These are phyloP conservation scores for Ptychoptera albimana DNA, from an alignment of 2,888 invertebrate species.

Conservation along the genomic window DNA sequence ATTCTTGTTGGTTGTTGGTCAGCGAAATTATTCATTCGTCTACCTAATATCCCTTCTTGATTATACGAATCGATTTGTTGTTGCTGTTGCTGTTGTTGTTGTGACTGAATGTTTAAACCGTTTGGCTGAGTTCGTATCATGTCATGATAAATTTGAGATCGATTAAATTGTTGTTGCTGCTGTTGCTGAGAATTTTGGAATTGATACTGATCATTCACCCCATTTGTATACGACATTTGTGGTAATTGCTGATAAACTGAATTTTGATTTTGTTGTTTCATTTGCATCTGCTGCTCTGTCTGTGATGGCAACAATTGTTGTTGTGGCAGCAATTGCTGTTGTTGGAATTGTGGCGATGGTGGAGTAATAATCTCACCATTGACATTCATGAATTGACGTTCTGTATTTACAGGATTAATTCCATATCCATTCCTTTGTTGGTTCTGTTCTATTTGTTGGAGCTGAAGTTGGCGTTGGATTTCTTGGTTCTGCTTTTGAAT, in stretches of 20 bases:
- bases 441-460: conserved; percentile 23
- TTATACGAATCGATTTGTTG: conserved; percentile 12
- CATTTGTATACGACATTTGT: not conserved
- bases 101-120: conserved; percentile 5
- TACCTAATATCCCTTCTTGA: not conserved
- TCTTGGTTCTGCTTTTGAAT: conserved; percentile 14
- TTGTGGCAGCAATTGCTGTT: conserved; percentile 14
- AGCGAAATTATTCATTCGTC: too few relatives aligned
- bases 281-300: conserved; percentile 24
- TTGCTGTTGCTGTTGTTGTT: conserved; percentile 17
- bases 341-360: conserved; percentile 32
- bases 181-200: conserved; percentile 11
- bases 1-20: too few relatives aligned
- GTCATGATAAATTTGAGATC: too few relatives aligned
- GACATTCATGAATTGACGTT: too few relatives aligned
- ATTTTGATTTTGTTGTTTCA: conserved; percentile 15
- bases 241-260: conserved; percentile 2
- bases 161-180: conserved; percentile 16
- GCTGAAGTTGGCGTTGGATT: conserved; percentile 20
- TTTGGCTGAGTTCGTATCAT: too few relatives aligned
- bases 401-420: conserved; percentile 5
- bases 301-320: conserved; percentile 15
- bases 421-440: conserved; percentile 2
- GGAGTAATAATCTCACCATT: conserved; percentile 17
- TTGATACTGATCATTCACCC: not conserved